Base-by-base conservation (phyloP, 2,888 invertebrate species). In the Chaetogeoica ovagalla region DNA sequence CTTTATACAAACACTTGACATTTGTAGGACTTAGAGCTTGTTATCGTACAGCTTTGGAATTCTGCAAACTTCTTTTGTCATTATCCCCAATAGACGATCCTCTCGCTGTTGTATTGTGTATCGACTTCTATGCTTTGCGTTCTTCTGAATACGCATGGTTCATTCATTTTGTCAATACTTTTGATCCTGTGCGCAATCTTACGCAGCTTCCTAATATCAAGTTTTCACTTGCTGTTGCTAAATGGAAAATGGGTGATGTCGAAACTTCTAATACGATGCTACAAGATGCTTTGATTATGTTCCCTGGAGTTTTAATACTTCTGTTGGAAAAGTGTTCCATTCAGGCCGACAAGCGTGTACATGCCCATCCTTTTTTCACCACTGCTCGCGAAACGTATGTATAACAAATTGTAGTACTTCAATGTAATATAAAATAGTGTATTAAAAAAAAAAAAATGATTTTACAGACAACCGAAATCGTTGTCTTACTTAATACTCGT, bases 141-240 rank as follows among this genome's bases (percentile, higher is more conserved):
- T 90, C 91, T 71, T 89, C 89, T 81, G 92, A 95, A 86, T 92
- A 91, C 85, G 87, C 89, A 23, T 95, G 93, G 91, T 87, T 94
- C 19, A 86, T 85, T 60, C 82, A 83, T 63, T 82, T 84, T 48
- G 82, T 83, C 39, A 82, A 83, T 60, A 83, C 84, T 71, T 84
- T 84, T 83, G 84, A 84, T 81, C 69, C 83, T 0, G 77, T 83
- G 3, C 82, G 84, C 37, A 84, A 84, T 81, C 82, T 84, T 11
- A 83, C 91, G 62, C 93, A 94, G 86, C 87, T 96, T 82, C 96
- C 96, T n/a, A 96, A 95, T 86, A 93, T 94, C 89, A 92, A 93
- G 0, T 95, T 91, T 86, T 94, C 94, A 2, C 87, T 92, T 82
- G 92, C 95, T 0, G 87, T 95, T 83, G 93, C 93, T 4, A 87